Conservation (phyloP, 2,888 invertebrate genomes). For the Trichopoda pennipes region DNA sequence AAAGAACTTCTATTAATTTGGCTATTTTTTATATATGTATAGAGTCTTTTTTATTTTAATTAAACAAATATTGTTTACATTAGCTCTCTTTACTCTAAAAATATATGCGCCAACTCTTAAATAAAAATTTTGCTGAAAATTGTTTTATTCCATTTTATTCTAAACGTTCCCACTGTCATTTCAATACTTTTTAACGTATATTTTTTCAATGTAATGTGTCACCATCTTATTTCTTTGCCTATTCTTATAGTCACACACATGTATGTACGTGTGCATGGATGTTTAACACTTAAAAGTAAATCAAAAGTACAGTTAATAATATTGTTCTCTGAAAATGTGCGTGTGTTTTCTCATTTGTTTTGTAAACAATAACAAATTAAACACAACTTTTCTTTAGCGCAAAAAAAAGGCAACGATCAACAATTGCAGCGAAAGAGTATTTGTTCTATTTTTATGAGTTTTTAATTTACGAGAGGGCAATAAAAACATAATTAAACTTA, state of each 20-base stretch:
- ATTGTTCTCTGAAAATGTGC: not conserved
- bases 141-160: not conserved
- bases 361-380: constrained; percentile 22
- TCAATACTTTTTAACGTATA: too few relatives aligned
- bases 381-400: constrained; percentile 31
- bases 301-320: constrained; percentile 44
- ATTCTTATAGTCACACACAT: not conserved
- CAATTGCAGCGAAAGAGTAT: constrained; percentile 34
- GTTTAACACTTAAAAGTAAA: constrained; percentile 35
- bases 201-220: not conserved
- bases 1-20: too few relatives aligned
- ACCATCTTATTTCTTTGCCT: not conserved
- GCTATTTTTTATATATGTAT: too few relatives aligned
- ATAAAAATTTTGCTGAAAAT: too few relatives aligned
- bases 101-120: too few relatives aligned
- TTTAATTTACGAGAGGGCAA: constrained; percentile 48
- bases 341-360: constrained; percentile 1
- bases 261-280: not conserved
- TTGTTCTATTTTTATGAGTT: constrained; percentile 56
- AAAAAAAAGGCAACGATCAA: constrained; percentile 3
- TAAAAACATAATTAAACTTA: constrained; percentile 25
- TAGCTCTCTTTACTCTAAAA: too few relatives aligned
- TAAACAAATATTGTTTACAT: too few relatives aligned
- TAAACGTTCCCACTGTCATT: not conserved
- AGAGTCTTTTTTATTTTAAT: too few relatives aligned